Base-by-base conservation (phyloP, 1,140 invertebrate genomes). In the Ruditapes philippinarum region DNA sequence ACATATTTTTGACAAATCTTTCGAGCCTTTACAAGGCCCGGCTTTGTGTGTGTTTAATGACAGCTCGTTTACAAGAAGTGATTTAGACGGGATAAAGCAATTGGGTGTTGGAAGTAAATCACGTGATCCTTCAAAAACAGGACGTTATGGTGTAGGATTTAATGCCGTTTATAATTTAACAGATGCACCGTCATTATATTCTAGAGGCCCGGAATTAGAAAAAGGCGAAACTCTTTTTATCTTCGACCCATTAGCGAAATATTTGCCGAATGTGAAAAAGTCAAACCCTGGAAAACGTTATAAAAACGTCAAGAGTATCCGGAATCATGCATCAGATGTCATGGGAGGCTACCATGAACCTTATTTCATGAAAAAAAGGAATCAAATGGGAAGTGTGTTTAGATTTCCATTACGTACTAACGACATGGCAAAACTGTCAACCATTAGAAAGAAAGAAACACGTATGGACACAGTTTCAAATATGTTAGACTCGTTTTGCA, bases 101-200 rank as follows among this genome's bases (percentile, higher is more conserved):
- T 74, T 95, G 49, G 94, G 94, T 1, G 51, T 88, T 54, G 94
- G 93, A 25, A 94, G 91, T 57, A 95, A 95, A 49, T 22, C 22
- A 33, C 62, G 86, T 7, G 93, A 94, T 70, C 83, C 91, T 17
- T 54, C 85, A 11, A 92, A 94, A 76, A 94, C 92, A 5, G 94
- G 94, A 19, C 91, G 93, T 45, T 95, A 93, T 92, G 94, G 94
- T 33, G 90, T 95, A 57, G 95, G 95, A 5, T 95, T 95, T 85
- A 95, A 95, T 89, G 92, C 92, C 60, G 95, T 95, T 22, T 95
- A 94, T 79, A 94, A 95, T 89, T 81, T 95, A 22, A 95, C 95
- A 14, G 94, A 95, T 83, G 92, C 88, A 17, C 95, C 95, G 1
- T 94, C 93, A 0, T 94, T 95, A 76, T 81, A 94, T 31, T 94